phyloP scores from a whole-genome alignment of 1,140 invertebrate genomes.

The Cataglyphis hispanica region DNA sequence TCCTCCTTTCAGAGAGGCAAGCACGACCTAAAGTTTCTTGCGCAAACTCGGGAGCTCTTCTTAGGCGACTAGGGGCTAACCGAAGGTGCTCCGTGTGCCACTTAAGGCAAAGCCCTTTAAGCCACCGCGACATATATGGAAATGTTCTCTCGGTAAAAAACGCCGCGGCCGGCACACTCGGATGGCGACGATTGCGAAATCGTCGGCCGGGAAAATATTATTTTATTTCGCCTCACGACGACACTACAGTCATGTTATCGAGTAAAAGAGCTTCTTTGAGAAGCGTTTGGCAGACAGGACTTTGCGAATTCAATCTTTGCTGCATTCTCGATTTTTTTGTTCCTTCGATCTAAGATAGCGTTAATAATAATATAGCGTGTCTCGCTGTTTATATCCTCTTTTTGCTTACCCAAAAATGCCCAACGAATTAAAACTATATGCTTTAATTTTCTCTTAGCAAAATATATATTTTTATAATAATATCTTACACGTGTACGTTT shows the following conservation, averaged over 20 bases:
- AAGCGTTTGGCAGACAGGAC: conserved; percentile 4
- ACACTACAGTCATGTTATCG: not conserved
- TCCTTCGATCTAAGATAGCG: not conserved
- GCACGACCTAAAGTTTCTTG: conserved; percentile 68
- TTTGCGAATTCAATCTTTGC: conserved; percentile 31
- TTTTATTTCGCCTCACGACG: not conserved
- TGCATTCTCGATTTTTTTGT: not conserved
- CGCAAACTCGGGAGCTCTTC: conserved; percentile 67
- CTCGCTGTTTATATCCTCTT: not conserved
- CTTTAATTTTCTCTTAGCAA: not conserved
- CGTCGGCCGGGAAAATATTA: not conserved
- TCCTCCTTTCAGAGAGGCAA: conserved; percentile 63
- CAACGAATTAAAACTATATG: not conserved
- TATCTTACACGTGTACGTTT: not conserved
- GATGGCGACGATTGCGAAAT: conserved; percentile 5
- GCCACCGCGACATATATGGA: conserved; percentile 28
- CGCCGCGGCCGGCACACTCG: not conserved
- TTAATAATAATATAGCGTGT: conserved; percentile 21
- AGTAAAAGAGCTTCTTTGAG: conserved; percentile 21
- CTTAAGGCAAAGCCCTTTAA: not conserved
- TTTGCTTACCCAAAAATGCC: not conserved
- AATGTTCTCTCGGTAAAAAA: conserved; percentile 29
- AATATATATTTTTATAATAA: not conserved
- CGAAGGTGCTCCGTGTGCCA: conserved; percentile 14
- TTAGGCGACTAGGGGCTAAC: conserved; percentile 11